A percentile compares a stretch with the other conserved stretches of the same genome.
Conservation (phyloP, 2,797 vertebrate genomes). For the Garrulus glandarius region DNA sequence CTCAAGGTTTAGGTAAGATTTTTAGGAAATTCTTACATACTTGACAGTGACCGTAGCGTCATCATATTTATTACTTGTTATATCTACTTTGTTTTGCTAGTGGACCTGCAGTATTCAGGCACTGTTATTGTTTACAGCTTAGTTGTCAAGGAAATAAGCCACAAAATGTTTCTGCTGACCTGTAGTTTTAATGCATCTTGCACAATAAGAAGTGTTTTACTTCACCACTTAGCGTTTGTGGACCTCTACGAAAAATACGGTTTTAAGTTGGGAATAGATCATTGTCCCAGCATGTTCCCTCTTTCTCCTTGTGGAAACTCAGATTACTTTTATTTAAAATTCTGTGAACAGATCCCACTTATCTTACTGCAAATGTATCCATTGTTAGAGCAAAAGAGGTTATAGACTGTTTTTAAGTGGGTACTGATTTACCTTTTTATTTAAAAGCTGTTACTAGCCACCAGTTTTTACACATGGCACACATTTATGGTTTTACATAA, state of each 20-base stretch:
- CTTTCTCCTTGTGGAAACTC: not conserved
- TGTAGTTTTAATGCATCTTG: not conserved
- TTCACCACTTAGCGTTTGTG: not conserved
- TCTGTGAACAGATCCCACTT: not conserved
- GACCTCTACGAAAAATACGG: not conserved
- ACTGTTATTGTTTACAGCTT: not conserved
- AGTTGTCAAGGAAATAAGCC: not conserved
- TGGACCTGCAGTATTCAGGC: not conserved
- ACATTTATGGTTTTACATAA: not conserved
- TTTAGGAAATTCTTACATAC: not conserved
- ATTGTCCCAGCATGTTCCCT: not conserved
- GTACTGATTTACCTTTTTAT: not conserved
- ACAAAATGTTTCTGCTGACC: not conserved
- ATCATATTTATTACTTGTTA: not conserved
- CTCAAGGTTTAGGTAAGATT: not conserved
- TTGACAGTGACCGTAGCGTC: not conserved
- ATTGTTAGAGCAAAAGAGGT: not conserved
- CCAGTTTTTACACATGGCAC: not conserved
- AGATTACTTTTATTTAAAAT: not conserved
- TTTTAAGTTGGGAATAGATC: not conserved
- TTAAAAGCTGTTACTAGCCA: not conserved
- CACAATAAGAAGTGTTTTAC: not conserved
- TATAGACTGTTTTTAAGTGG: not conserved
- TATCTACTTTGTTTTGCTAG: not conserved
- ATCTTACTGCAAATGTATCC: not conserved